A percentile compares a stretch with the other conserved stretches of the same genome.
phyloP scores from a whole-genome alignment of 2,888 invertebrate species.

The Cosmia pyralina region DNA sequence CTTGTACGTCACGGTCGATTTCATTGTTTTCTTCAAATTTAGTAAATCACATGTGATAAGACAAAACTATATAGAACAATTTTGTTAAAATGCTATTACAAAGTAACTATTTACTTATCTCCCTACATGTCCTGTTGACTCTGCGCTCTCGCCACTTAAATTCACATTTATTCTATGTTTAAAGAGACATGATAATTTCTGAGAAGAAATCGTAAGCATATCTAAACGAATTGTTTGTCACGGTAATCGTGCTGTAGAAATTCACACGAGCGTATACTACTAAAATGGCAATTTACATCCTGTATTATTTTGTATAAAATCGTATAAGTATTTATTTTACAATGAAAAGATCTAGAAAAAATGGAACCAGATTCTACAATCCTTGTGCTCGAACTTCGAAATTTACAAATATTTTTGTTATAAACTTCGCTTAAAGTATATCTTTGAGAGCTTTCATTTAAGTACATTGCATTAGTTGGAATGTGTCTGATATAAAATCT shows the following conservation, averaged over 20 bases:
- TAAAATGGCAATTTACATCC: slow-evolving; percentile 44
- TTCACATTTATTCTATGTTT: slow-evolving; percentile 48
- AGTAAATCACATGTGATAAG: slow-evolving; percentile 15
- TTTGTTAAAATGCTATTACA: slow-evolving; percentile 34
- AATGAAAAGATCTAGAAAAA: slow-evolving; percentile 1
- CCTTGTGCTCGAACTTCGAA: neutral
- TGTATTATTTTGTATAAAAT: slow-evolving; percentile 41
- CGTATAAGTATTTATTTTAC: slow-evolving; percentile 11
- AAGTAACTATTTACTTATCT: slow-evolving; percentile 44
- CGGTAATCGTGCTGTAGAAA: slow-evolving; percentile 64
- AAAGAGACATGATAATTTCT: slow-evolving; percentile 45
- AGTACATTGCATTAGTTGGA: slow-evolving; percentile 47
- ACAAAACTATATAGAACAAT: slow-evolving; percentile 23
- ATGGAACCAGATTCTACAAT: slow-evolving; percentile 5
- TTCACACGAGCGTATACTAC: slow-evolving; percentile 59
- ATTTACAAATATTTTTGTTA: neutral
- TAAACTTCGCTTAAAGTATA: neutral
- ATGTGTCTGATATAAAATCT: slow-evolving; percentile 61
- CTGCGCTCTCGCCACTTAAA: slow-evolving; percentile 45
- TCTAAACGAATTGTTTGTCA: slow-evolving; percentile 64
- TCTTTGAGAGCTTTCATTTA: slow-evolving; percentile 33
- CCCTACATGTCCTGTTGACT: slow-evolving; percentile 28
- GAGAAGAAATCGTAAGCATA: slow-evolving; percentile 47
- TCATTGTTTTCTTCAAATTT: slow-evolving; percentile 9
- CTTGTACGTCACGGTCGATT: slow-evolving; percentile 5